Base-by-base conservation (phyloP, 1,140 invertebrate species). In the Pararge aegeria region DNA sequence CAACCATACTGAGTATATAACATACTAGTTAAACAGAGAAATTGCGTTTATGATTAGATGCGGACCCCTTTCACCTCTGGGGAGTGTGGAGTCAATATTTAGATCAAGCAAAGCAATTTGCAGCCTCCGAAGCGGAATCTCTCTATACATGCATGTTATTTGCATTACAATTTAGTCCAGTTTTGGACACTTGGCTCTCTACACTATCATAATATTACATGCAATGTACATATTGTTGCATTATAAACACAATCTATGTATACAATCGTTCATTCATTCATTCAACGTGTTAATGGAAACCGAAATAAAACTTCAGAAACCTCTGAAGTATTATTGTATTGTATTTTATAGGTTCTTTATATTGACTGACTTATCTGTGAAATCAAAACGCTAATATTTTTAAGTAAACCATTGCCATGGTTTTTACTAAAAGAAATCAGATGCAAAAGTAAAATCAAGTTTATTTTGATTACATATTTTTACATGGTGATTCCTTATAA, bases 101-200 rank as follows among this genome's bases (percentile, higher is more conserved):
- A 70, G 75, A 78, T 66, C 67, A 70, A 42, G 38, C 38, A 42
- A 78, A 75, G 72, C 75, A 75, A 75, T 78, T 78, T 78, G 74
- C 72, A 70, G 68, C 63, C 66, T 61, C 59, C 48, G 52, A 64
- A 61, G 70, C 68, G 58, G 55, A 66, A 66, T 75, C 52, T 61
- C 60, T 53, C 65, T 66, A 68, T 67, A 65, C 66, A 72, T 75
- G 72, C 72, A 77, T 75, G 72, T 64, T 72, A 76, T 75, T 73
- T 73, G 72, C 72, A 76, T 73, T 64, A 61, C 69, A 70, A 70
- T 57, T 70, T 65, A 52, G 56, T 66, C 59, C 52, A 66, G 60
- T 63, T 66, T 61, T 48, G 42, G 64, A 58, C 51, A 29, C 27
- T 50, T 15, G 2, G 13, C 48, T 24, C 27, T 21, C 15, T 42